Evolutionary conservation across 1,140 invertebrate genomes (phyloP).

Genomic region (Drosophila azteca): DNA sequence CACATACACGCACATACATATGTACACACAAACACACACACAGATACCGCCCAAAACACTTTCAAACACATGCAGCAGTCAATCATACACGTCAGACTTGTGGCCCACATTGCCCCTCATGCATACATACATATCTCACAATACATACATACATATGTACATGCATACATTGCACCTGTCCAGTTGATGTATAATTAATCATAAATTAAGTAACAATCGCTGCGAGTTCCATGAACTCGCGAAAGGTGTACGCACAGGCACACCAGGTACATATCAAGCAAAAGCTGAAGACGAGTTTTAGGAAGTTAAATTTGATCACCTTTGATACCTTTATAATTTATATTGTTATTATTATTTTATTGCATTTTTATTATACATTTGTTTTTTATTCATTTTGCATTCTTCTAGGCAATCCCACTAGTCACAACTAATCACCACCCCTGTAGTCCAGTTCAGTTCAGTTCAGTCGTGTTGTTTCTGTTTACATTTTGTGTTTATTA

Average conservation of each 20-base stretch:
- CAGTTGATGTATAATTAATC: slow-evolving; percentile 43
- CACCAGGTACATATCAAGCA: slow-evolving; percentile 10
- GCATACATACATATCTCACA: slow-evolving; percentile 27
- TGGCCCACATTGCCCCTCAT: slow-evolving; percentile 46
- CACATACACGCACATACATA: slow-evolving; percentile 20
- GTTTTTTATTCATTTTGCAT: slow-evolving; percentile 58
- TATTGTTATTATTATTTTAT: slow-evolving; percentile 28
- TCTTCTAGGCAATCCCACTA: slow-evolving; percentile 83
- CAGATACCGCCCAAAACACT: not conserved
- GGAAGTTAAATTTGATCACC: not conserved
- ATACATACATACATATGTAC: slow-evolving; percentile 2
- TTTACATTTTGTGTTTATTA: slow-evolving; percentile 66
- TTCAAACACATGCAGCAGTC: slow-evolving; percentile 58
- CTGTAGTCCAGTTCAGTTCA: slow-evolving; percentile 59
- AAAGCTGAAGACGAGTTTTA: not conserved
- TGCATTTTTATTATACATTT: slow-evolving; percentile 32
- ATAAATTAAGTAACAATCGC: slow-evolving; percentile 30
- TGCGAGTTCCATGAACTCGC: slow-evolving; percentile 16
- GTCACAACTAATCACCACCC: slow-evolving; percentile 77
- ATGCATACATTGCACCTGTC: slow-evolving; percentile 8
- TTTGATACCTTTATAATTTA: slow-evolving; percentile 11
- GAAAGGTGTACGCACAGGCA: slow-evolving; percentile 14
- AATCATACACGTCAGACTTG: slow-evolving; percentile 50
- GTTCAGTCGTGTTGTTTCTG: slow-evolving; percentile 68
- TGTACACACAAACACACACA: not conserved